A percentile compares a stretch with the other conserved stretches of the same genome.
Evolutionary conservation across 2,113 vertebrate species (phyloP).

Genomic region (Chinchilla lanigera): DNA sequence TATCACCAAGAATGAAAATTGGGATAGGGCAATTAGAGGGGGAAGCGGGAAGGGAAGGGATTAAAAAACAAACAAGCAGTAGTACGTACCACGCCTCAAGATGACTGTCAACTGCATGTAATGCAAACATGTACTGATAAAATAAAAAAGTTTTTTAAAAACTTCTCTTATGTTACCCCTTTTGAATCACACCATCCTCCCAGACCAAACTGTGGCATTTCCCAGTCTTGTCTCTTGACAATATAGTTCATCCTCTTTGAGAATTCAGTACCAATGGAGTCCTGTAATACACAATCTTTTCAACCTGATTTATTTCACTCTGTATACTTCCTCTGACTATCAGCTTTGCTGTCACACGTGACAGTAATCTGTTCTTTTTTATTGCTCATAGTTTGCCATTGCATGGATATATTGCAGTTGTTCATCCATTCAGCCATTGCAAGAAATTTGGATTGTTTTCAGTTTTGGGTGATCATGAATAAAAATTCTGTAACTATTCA

Average conservation of each 20-base stretch:
- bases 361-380: not conserved
- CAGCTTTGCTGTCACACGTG: not conserved
- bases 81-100: not conserved
- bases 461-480: not conserved
- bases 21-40: not conserved
- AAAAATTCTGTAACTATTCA: not conserved
- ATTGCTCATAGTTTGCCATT: not conserved
- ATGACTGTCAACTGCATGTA: not conserved
- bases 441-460: not conserved
- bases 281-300: not conserved
- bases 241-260: not conserved
- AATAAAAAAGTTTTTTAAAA: not conserved
- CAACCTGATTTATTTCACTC: not conserved
- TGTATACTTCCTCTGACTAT: not conserved
- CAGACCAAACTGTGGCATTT: not conserved
- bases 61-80: not conserved
- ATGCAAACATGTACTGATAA: not conserved
- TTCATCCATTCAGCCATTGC: not conserved
- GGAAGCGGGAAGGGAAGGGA: not conserved
- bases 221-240: not conserved
- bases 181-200: too few species aligned
- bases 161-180: not conserved
- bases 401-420: not conserved
- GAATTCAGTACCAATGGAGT: not conserved
- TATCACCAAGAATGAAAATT: not conserved